Conservation (phyloP, 2,113 vertebrate species). For the Rattus norvegicus region DNA sequence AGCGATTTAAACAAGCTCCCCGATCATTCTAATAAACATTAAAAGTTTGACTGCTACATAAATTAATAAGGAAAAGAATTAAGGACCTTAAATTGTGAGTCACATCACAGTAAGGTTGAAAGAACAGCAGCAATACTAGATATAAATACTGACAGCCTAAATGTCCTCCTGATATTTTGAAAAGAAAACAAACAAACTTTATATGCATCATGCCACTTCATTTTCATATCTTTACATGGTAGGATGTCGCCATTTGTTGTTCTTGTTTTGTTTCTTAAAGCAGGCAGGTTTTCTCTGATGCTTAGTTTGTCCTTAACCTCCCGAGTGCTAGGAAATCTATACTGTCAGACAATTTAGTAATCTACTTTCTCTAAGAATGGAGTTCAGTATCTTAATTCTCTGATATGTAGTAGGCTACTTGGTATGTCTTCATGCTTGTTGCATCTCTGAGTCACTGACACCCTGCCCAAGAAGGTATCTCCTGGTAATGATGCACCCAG, state of each 20-base stretch:
- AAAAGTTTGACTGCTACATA: constrained; percentile 1
- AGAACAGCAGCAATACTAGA: neutral
- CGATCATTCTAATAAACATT: neutral
- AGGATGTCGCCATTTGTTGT: neutral
- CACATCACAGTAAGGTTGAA: neutral
- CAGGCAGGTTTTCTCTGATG: neutral
- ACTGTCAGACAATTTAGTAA: neutral
- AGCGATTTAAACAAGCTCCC: constrained; percentile 27
- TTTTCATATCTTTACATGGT: constrained; percentile 24
- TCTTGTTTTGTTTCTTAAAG: neutral
- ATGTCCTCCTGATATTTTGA: constrained; percentile 15
- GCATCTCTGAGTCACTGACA: constrained; percentile 51
- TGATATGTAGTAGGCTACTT: neutral
- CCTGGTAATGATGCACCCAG: neutral
- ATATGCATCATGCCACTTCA: neutral
- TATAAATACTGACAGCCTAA: neutral
- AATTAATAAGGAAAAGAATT: neutral
- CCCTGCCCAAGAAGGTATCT: constrained; percentile 11
- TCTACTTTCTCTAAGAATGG: constrained; percentile 34
- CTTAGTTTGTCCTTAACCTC: neutral
- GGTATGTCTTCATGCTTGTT: neutral
- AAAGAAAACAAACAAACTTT: neutral
- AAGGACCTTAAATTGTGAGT: constrained; percentile 2
- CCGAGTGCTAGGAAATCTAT: neutral
- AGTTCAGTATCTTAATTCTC: neutral